Evolutionary conservation across 2,888 invertebrate genomes (phyloP).

Genomic region (Sipha maydis): DNA sequence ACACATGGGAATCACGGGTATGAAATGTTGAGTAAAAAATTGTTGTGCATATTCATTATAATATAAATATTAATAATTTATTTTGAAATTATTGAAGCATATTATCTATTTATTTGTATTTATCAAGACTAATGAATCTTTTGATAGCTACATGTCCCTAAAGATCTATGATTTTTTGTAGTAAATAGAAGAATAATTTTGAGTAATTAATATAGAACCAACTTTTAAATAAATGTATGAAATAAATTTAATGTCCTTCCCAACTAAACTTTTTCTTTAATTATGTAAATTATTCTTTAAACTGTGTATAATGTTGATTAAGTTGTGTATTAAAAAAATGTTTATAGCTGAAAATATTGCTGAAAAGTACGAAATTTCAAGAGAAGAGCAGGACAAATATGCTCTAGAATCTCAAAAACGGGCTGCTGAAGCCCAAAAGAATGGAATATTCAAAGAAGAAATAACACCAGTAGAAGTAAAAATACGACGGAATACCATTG

Average conservation of each 20-base stretch:
- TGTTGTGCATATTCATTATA: neutral
- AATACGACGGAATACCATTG: conserved; percentile 69
- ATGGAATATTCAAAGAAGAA: conserved; percentile 77
- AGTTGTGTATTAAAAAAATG: neutral
- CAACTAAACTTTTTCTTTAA: too few species aligned
- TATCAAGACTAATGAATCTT: neutral
- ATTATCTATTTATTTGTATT: neutral
- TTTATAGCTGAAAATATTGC: conserved; percentile 80
- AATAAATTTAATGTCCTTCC: neutral
- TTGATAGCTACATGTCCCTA: neutral
- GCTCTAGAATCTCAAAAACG: conserved; percentile 77
- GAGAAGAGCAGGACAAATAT: conserved; percentile 78
- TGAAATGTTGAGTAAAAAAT: conserved; percentile 46
- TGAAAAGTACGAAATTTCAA: conserved; percentile 73
- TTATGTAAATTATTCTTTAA: too few species aligned
- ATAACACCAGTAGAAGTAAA: conserved; percentile 75
- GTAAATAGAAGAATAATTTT: neutral
- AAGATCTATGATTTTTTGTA: neutral
- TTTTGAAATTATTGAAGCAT: neutral
- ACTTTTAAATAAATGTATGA: neutral
- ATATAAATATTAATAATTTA: neutral
- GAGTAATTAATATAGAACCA: neutral
- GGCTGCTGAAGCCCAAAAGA: conserved; percentile 73
- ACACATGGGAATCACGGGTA: conserved; percentile 85
- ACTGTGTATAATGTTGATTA: too few species aligned